A percentile compares a stretch with the other conserved stretches of the same genome.
Evolutionary conservation across 2,797 vertebrate species (phyloP).

Genomic region (Notamacropus eugenii): DNA sequence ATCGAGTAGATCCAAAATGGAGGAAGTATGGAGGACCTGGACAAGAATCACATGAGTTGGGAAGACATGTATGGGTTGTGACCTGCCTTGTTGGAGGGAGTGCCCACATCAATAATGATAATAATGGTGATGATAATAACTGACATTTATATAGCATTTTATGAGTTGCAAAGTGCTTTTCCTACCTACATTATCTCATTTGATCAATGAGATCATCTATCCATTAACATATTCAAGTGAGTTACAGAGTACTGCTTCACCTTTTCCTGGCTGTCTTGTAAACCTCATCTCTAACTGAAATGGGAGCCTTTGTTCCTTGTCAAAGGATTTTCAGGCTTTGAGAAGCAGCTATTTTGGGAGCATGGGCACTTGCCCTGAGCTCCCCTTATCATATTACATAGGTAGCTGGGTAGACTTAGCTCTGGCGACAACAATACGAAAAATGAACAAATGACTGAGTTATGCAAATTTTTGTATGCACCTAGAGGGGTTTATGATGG

Average conservation of each 20-base stretch:
- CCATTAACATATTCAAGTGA: neutral
- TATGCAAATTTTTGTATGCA: neutral
- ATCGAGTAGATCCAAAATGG: neutral
- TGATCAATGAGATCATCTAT: neutral
- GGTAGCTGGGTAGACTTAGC: neutral
- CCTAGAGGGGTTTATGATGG: neutral
- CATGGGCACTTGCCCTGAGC: neutral
- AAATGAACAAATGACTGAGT: neutral
- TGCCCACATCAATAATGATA: neutral
- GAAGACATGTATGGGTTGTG: neutral
- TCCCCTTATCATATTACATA: neutral
- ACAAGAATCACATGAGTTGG: neutral
- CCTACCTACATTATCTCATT: slow-evolving; percentile 30
- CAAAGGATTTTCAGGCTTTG: neutral
- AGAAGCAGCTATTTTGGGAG: neutral
- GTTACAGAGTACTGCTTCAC: neutral
- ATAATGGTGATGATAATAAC: neutral
- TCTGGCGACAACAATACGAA: neutral
- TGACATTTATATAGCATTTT: neutral
- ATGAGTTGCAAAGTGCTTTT: slow-evolving; percentile 10
- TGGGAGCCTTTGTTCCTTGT: neutral
- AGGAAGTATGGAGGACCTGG: neutral
- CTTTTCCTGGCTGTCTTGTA: neutral
- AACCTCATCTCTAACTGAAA: neutral
- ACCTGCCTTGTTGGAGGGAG: neutral